A percentile compares a stretch with the other conserved stretches of the same genome.
Evolutionary conservation across 1,140 invertebrate genomes (phyloP).

Genomic region (Polyergus mexicanus): DNA sequence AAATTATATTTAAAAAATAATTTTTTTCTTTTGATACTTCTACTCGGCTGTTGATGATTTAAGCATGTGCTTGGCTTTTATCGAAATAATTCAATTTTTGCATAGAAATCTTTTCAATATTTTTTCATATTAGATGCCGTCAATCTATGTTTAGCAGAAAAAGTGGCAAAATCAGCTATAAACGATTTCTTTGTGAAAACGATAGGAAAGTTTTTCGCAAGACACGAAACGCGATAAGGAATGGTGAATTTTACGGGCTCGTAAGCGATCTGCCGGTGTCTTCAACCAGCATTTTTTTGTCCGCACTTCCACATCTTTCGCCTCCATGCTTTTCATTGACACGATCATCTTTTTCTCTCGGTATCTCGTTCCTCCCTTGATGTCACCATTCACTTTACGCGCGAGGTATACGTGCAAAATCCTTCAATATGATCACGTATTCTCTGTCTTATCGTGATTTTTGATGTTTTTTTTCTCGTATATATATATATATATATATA

Average conservation of each 20-base stretch:
- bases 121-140: neutral
- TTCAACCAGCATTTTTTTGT: constrained; percentile 28
- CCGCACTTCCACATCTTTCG: constrained; percentile 36
- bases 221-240: constrained; percentile 50
- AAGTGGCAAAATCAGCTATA: constrained; percentile 11
- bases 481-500: too few relatives aligned
- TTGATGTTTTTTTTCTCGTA: neutral
- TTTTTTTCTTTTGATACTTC: neutral
- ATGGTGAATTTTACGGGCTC: constrained; percentile 67
- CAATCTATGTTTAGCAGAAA: neutral
- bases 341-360: constrained; percentile 6
- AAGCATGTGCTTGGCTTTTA: neutral
- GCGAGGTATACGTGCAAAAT: constrained; percentile 5
- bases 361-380: constrained; percentile 21
- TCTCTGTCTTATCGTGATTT: neutral
- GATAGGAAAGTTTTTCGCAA: neutral
- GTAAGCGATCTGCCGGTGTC: constrained; percentile 66
- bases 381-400: constrained; percentile 66
- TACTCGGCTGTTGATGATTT: neutral
- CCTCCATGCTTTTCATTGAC: constrained; percentile 36
- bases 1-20: neutral
- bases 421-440: neutral
- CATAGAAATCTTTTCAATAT: neutral
- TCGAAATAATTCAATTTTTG: neutral
- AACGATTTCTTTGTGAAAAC: constrained; percentile 29